Base-by-base conservation (phyloP, 2,113 vertebrate species). In the Turnix velox region DNA sequence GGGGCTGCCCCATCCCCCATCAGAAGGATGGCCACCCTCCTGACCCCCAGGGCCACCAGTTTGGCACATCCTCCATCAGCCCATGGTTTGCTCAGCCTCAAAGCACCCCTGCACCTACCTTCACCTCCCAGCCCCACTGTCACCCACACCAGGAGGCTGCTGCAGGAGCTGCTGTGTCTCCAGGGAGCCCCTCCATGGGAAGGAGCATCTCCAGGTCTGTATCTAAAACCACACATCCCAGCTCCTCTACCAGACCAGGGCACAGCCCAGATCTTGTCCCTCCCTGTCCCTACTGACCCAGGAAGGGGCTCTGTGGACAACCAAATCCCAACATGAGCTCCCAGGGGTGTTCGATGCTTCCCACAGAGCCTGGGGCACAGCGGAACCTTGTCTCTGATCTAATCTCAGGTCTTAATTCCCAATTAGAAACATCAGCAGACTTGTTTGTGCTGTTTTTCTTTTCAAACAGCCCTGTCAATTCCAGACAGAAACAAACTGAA, bases 251-350 rank as follows among this genome's bases (percentile, higher is more conserved):
- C 51, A 63, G 18, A 39, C 24, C 33, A n/a, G 65, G 65, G 27
- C 8, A 3, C 30, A 68, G 33, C 42, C 43, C 78, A 65, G 30
- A 14, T 4, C 22, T 54, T 1, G 0, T 30, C 15, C 45, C 31
- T 3, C 7, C 15, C 27, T 2, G 0, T 7, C 42, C 57, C 40
- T 1, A 3, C 43, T 55, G 43, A 16, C 25, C 28, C 2, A 1
- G 19, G 30, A 1, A 14, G 20, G 28, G 13, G 19, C 35, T 68
- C 33, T 17, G 76, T 62, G 40, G 59, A 17, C 4, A 0, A 80
- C 33, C 79, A 10, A 52, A 45, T 14, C 43, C 12, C 39, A 42
- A 8, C 9, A 8, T 6, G 58, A 68, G 66, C 48, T 42, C 9
- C 54, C 45, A 2, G 46, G 48, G 25, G 31, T 40, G 80, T 9